A percentile compares a stretch with the other conserved stretches of the same genome.
Evolutionary conservation across 2,113 vertebrate species (phyloP).

Genomic region (Rhizomys pruinosus): DNA sequence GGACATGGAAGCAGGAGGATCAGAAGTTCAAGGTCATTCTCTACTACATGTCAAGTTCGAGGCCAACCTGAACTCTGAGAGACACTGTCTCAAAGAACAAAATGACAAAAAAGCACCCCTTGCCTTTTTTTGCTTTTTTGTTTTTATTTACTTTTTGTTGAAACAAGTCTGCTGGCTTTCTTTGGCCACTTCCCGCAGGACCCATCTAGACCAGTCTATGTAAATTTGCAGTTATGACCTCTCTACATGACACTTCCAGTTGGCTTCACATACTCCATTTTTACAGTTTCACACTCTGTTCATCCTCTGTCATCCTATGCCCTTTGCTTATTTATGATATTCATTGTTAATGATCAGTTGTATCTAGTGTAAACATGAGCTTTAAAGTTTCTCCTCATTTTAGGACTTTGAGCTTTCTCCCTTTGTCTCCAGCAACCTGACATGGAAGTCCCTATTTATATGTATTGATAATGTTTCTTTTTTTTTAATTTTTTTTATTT

Average conservation of each 20-base stretch:
- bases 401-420: background rate
- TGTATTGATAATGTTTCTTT: background rate
- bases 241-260: background rate
- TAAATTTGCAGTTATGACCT: background rate
- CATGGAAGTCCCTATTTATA: background rate
- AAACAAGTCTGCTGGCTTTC: background rate
- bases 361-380: background rate
- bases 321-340: background rate
- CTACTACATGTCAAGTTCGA: background rate
- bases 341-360: background rate
- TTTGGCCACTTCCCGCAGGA: background rate
- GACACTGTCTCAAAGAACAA: background rate
- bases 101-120: background rate
- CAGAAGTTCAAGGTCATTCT: background rate
- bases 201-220: background rate
- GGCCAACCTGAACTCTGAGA: background rate
- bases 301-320: background rate
- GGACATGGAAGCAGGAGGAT: background rate
- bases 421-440: background rate
- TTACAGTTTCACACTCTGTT: background rate
- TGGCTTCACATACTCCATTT: background rate
- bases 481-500: too few relatives aligned
- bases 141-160: background rate
- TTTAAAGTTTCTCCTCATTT: background rate
- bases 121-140: background rate